Conservation (phyloP, 2,797 vertebrate genomes). For the Hozukius guyotensis region DNA sequence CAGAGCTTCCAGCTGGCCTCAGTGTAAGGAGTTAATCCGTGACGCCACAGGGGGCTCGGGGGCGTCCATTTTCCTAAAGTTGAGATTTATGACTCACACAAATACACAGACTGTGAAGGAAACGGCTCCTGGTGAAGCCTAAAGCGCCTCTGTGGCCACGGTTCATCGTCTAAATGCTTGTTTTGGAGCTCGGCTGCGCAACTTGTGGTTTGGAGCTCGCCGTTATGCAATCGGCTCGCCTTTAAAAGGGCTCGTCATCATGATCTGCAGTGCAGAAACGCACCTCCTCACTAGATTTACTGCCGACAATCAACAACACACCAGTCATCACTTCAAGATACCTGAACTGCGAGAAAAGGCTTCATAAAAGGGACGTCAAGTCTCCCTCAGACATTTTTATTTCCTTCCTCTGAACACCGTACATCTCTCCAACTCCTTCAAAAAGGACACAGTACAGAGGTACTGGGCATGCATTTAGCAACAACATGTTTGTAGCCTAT, state of each 20-base stretch:
- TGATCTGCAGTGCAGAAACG: neutral
- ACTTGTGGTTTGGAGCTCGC: neutral
- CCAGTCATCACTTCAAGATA: neutral
- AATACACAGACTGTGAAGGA: neutral
- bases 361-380: neutral
- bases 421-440: neutral
- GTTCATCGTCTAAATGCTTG: neutral
- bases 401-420: neutral
- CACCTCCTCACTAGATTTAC: neutral
- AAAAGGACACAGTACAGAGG: neutral
- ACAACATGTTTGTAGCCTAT: too few relatives aligned
- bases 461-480: too few relatives aligned
- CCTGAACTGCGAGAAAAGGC: neutral
- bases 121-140: neutral
- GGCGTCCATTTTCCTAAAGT: neutral
- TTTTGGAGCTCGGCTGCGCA: constrained; percentile 14
- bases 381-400: neutral
- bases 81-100: neutral
- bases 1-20: neutral
- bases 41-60: neutral
- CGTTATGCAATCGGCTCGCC: neutral
- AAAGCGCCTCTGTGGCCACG: neutral
- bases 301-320: neutral
- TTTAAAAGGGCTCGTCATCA: neutral
- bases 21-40: constrained; percentile 2